Conservation (phyloP, 2,888 invertebrate species). For the Chloroclysta siterata region DNA sequence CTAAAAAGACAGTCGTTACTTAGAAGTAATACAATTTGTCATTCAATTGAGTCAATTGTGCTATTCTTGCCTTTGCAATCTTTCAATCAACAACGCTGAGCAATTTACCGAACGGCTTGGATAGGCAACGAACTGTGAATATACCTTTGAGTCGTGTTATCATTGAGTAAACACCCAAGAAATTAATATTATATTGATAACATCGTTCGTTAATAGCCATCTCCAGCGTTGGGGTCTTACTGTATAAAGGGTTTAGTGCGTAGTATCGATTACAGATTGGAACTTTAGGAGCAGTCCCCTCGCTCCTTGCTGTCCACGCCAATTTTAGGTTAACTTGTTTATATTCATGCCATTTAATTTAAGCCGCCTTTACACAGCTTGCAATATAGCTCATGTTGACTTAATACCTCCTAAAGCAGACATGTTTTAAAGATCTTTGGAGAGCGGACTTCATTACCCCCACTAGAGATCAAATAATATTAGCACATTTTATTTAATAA, state of each 20-base stretch:
- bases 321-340: conserved; percentile 58
- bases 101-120: conserved; percentile 6
- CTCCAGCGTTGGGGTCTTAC: conserved; percentile 50
- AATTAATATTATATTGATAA: conserved; percentile 48
- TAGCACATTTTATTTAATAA: too few species aligned
- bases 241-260: conserved; percentile 55
- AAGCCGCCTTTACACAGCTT: neutral
- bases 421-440: too few species aligned
- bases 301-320: conserved; percentile 60
- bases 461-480: too few species aligned
- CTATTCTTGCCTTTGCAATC: conserved; percentile 10
- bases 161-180: conserved; percentile 37
- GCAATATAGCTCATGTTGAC: neutral
- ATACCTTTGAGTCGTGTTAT: conserved; percentile 2
- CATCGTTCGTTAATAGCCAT: conserved; percentile 48
- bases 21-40: neutral
- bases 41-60: conserved; percentile 10
- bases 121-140: neutral
- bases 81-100: conserved; percentile 14
- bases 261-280: conserved; percentile 59
- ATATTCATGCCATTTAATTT: conserved; percentile 27
- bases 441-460: too few species aligned
- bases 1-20: too few species aligned
- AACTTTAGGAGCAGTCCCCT: conserved; percentile 57
- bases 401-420: neutral